Evolutionary conservation across 2,888 invertebrate species (phyloP), one percentile per base, ranked within the genome.

Genomic region (Cephus pulcher): DNA sequence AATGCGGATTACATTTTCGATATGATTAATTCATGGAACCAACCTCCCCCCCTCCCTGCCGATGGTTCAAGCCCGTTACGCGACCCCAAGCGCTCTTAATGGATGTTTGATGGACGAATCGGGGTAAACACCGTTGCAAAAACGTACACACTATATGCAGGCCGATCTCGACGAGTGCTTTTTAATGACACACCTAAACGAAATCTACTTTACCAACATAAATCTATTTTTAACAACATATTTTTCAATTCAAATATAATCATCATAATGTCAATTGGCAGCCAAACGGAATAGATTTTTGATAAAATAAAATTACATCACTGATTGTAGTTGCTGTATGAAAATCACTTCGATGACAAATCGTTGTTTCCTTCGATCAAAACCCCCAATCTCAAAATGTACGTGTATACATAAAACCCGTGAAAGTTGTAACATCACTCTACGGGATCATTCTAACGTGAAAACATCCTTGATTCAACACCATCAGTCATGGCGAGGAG

Each of bases 1-100:
- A 71, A 71, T 23, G 71, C 32, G 71, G 71, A 71, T 71, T 71
- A 71, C 33, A 71, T 71, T n/a, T 71, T 74, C 74, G 74, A 34
- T 35, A 74, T 74, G 74, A 74, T 74, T 74, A 74, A 74, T 74
- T 74, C 74, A 74, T 74, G 74, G 37, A 12, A 74, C 34, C 74
- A 11, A 12, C 34, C 34, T 34, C 9, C 34, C 34, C 34, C 34
- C 6, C 34, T 9, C n/a, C 15, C 11, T 56, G 33, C 12, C 71
- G 12, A 33, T 15, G 12, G 9, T 71, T 71, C 71, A 12, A 33
- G 6, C 74, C 74, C 34, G 74, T 34, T n/a, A 56, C 40, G 40
- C 40, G 40, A 56, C 74, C 74, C 74, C n/a, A 33, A 35, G 15
- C 30, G 34, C 74, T 74, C 35, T 34, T 74, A 74, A 74, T 74